These are phyloP conservation scores for Zaprionus kolodkinae DNA, from an alignment of 1,140 invertebrate species.

Conservation along the genomic window DNA sequence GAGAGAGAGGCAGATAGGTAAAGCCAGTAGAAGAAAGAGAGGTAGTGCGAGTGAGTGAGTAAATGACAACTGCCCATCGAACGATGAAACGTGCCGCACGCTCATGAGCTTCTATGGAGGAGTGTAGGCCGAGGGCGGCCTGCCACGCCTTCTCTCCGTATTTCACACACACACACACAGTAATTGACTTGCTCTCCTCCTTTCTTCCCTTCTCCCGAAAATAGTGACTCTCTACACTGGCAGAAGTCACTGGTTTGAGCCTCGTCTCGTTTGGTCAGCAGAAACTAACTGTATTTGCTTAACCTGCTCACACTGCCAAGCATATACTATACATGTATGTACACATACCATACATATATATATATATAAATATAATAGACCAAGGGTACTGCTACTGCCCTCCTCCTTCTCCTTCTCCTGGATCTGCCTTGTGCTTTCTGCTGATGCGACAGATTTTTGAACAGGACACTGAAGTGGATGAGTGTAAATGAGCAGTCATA, in stretches of 20 bases:
- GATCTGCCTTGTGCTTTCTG: conserved; percentile 45
- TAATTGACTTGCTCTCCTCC: no score
- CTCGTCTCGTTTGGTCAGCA: conserved; percentile 63
- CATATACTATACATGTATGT: no score
- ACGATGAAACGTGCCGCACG: conserved; percentile 51
- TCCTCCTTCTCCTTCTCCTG: not conserved
- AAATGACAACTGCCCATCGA: conserved; percentile 64
- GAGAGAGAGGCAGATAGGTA: no score
- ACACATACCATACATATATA: conserved; percentile 16
- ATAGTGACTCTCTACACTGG: not conserved
- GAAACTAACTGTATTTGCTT: conserved; percentile 76
- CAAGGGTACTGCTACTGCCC: not conserved
- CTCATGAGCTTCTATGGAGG: not conserved
- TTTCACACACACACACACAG: no score
- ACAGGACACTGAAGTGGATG: conserved; percentile 34
- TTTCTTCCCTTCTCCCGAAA: no score
- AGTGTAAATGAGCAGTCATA: conserved; percentile 80
- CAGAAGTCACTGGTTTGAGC: not conserved
- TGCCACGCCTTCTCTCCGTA: conserved; percentile 16
- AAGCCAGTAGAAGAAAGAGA: not conserved
- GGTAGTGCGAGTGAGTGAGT: not conserved
- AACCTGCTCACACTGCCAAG: conserved; percentile 27
- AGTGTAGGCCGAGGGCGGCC: not conserved
- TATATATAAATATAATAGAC: conserved; percentile 50
- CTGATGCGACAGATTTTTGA: conserved; percentile 74